phyloP scores from a whole-genome alignment of 1,140 invertebrate species.

The Choristoneura fumiferana region DNA sequence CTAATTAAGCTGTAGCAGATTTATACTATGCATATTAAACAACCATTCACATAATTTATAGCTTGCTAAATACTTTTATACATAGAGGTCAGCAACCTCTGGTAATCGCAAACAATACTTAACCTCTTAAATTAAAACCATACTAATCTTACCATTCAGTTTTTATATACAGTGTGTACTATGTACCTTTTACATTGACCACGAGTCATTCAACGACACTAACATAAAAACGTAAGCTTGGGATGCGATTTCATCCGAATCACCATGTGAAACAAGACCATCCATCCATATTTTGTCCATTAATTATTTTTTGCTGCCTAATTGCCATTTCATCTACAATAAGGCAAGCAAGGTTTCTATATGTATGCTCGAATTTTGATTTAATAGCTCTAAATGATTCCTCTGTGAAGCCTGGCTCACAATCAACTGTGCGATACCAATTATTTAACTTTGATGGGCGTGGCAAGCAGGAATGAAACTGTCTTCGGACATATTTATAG shows the following conservation, averaged over 20 bases:
- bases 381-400: background rate
- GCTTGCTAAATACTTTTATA: no score
- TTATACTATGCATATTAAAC: no score
- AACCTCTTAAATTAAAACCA: no score
- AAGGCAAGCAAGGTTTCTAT: background rate
- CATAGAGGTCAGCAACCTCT: no score
- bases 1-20: no score
- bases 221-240: background rate
- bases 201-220: background rate
- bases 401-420: background rate
- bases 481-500: background rate
- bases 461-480: background rate
- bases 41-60: no score
- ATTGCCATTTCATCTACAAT: no score
- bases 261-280: background rate
- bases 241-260: background rate
- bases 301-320: no score
- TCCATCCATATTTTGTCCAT: background rate
- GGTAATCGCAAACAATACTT: no score
- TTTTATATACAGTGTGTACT: no score
- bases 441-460: background rate
- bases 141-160: no score
- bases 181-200: no score
- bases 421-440: background rate
- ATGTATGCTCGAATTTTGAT: background rate